Percentiles rank a stretch among this genome's conserved stretches.
Evolutionary conservation across 2,888 invertebrate genomes (phyloP).

Genomic region (Therioaphis trifolii): DNA sequence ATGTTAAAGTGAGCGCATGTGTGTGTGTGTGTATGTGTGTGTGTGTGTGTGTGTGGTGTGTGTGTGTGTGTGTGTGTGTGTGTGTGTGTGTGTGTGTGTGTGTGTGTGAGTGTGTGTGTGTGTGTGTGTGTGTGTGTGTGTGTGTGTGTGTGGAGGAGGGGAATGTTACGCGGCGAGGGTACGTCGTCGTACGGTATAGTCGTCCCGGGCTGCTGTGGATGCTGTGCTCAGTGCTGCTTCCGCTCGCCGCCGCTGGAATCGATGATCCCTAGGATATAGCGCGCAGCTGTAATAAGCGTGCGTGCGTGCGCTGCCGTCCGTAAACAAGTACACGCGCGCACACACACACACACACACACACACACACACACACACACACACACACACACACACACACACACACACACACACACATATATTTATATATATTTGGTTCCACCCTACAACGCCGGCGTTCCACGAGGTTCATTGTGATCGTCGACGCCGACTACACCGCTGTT

Average conservation of each 20-base stretch:
- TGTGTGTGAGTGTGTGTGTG: no score
- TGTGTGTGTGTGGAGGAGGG: neutral
- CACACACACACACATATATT: neutral
- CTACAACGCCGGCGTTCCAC: neutral
- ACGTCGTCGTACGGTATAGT: neutral
- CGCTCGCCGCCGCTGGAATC: conserved; percentile 26
- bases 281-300: conserved; percentile 22
- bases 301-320: conserved; percentile 14
- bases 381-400: no score
- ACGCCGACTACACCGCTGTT: neutral
- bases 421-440: conserved; percentile 6
- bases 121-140: no score
- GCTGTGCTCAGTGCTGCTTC: conserved; percentile 15
- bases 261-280: conserved; percentile 51
- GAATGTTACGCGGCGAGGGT: conserved; percentile 1
- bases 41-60: no score
- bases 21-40: no score
- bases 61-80: no score
- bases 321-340: neutral
- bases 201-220: conserved; percentile 42
- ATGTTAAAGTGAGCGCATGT: no score
- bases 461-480: neutral
- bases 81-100: no score
- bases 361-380: neutral
- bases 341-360: neutral